A percentile compares a stretch with the other conserved stretches of the same genome.
Conservation (phyloP, 2,797 vertebrate genomes). For the Morus bassanus region DNA sequence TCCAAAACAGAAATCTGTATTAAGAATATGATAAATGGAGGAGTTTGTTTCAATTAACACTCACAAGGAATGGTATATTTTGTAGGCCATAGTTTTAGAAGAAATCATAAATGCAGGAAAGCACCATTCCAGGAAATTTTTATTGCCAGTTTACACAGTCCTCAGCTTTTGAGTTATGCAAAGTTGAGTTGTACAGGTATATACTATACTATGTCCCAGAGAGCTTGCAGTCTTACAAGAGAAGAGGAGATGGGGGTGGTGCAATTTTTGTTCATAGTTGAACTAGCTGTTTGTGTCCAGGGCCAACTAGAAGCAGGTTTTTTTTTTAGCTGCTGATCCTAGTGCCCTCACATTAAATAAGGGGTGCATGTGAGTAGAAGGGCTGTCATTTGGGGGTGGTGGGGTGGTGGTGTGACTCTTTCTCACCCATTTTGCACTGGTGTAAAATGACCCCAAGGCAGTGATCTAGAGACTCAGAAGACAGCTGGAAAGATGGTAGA, state of each 20-base stretch:
- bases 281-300: not conserved
- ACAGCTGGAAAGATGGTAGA: not conserved
- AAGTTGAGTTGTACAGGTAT: not conserved
- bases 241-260: not conserved
- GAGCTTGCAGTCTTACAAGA: not conserved
- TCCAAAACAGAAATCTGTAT: not conserved
- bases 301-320: not conserved
- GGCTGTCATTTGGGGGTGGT: not conserved
- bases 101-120: not conserved
- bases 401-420: rapidly evolving
- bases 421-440: not conserved
- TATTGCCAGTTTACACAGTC: not conserved
- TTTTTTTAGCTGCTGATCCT: not conserved
- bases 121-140: not conserved
- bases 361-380: not conserved
- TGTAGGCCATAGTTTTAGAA: not conserved
- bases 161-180: not conserved
- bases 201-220: not conserved
- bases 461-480: not conserved
- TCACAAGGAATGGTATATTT: not conserved
- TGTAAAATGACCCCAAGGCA: not conserved
- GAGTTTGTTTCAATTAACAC: not conserved
- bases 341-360: not conserved
- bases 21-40: not conserved
- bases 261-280: not conserved